phyloP scores from a whole-genome alignment of 2,113 vertebrate species.

The Austrofundulus limnaeus region DNA sequence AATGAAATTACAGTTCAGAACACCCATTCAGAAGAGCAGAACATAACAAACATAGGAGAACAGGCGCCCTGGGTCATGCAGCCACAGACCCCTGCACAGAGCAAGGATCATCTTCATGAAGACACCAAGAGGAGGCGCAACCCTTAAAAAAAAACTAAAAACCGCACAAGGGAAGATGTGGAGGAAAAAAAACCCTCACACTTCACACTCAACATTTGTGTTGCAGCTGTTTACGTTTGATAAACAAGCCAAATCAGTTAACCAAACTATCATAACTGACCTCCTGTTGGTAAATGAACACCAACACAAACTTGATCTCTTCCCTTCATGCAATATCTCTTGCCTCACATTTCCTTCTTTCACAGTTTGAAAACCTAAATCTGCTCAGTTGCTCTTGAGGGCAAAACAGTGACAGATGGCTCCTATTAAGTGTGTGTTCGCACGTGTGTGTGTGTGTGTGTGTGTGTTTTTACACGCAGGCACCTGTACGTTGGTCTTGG shows the following conservation, averaged over 20 bases:
- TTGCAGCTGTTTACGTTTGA: not conserved
- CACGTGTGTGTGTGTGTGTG: slow-evolving; percentile 19
- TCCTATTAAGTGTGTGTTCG: slow-evolving; percentile 18
- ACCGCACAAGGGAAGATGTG: too few relatives aligned
- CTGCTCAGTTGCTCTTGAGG: slow-evolving; percentile 8
- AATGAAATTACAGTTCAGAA: too few relatives aligned
- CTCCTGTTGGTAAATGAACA: slow-evolving; percentile 9
- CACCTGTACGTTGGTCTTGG: slow-evolving; percentile 56
- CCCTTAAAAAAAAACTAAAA: too few relatives aligned
- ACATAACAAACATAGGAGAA: too few relatives aligned
- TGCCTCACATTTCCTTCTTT: slow-evolving; percentile 7
- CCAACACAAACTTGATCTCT: not conserved
- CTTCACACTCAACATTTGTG: not conserved
- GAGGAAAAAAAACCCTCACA: too few relatives aligned
- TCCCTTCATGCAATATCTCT: slow-evolving; percentile 7
- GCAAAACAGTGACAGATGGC: slow-evolving; percentile 21
- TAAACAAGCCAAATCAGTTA: not conserved
- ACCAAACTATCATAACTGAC: slow-evolving; percentile 9
- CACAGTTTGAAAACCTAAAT: slow-evolving; percentile 30
- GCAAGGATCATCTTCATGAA: too few relatives aligned
- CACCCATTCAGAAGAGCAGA: too few relatives aligned
- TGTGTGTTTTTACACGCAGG: slow-evolving; percentile 30
- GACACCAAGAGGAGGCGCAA: too few relatives aligned
- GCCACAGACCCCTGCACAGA: too few relatives aligned
- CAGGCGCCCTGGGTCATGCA: too few relatives aligned